Evolutionary conservation across 2,113 vertebrate species (phyloP).

Genomic region (Meleagris gallopavo): DNA sequence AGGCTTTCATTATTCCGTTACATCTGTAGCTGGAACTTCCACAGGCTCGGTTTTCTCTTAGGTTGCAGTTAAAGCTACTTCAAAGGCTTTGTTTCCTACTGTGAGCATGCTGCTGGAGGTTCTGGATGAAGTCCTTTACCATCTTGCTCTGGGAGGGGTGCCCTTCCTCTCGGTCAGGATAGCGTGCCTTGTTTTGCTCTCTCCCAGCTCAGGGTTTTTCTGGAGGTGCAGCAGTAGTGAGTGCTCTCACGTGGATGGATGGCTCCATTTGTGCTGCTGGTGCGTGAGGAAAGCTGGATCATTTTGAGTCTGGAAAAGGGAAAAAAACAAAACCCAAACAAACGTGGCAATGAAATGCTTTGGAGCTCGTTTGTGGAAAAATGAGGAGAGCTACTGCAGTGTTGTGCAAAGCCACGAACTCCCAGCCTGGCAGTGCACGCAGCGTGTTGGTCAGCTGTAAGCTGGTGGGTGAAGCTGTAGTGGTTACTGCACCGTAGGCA

Average conservation of each 20-base stretch:
- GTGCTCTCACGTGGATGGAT: not conserved
- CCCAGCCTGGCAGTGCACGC: not conserved
- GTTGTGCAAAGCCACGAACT: not conserved
- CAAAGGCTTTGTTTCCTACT: not conserved
- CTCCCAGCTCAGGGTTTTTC: not conserved
- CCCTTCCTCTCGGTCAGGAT: not conserved
- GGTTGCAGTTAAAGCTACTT: not conserved
- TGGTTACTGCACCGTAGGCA: not conserved
- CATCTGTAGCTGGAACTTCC: rapidly evolving
- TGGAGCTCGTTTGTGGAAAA: not conserved
- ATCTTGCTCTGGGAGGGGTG: not conserved
- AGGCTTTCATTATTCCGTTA: not conserved
- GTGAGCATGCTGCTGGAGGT: not conserved
- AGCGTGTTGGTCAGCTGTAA: not conserved
- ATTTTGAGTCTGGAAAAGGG: not conserved
- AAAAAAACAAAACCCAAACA: not conserved
- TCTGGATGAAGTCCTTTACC: not conserved
- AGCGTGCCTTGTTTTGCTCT: not conserved
- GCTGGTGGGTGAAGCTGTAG: not conserved
- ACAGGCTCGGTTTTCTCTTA: not conserved
- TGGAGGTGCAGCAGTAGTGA: not conserved
- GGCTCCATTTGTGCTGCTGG: not conserved
- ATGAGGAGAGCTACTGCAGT: rapidly evolving
- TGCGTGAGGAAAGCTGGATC: not conserved
- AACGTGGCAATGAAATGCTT: not conserved